Evolutionary conservation across 2,113 vertebrate genomes (phyloP).

Genomic region (Cavia aperea): DNA sequence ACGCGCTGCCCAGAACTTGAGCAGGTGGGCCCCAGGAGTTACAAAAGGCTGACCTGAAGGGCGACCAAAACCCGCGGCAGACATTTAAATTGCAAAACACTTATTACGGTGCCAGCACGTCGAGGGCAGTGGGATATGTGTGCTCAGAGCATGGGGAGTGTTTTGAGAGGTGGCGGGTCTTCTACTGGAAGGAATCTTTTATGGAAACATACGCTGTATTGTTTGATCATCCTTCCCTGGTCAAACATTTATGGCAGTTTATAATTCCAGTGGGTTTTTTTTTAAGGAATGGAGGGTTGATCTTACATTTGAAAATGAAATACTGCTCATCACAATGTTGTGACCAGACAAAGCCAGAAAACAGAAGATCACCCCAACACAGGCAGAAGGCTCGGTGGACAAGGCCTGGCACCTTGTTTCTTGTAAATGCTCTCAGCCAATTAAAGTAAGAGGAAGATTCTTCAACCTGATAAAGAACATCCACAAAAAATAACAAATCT

Average conservation of each 20-base stretch:
- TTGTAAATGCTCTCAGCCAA: not conserved
- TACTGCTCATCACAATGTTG: not conserved
- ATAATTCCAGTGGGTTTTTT: not conserved
- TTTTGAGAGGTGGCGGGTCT: not conserved
- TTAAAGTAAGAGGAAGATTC: not conserved
- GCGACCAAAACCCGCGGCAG: not conserved
- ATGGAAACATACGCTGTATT: not conserved
- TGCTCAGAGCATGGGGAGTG: not conserved
- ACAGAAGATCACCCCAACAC: not conserved
- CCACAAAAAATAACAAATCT: not conserved
- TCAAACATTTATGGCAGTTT: not conserved
- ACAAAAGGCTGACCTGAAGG: not conserved
- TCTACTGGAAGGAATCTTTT: not conserved
- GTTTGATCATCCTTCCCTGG: not conserved
- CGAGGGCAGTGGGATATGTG: not conserved
- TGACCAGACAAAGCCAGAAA: not conserved
- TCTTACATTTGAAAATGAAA: constrained; percentile 2
- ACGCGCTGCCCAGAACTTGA: not conserved
- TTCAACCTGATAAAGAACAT: not conserved
- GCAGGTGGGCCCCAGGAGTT: not conserved
- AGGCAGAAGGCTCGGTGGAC: not conserved
- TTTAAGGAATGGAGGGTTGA: not conserved
- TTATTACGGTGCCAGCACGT: not conserved
- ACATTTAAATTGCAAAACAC: not conserved
- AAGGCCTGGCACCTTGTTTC: not conserved